Percentiles rank a stretch among this genome's conserved stretches.
Evolutionary conservation across 1,140 invertebrate species (phyloP).

Genomic region (Papilio polytes): DNA sequence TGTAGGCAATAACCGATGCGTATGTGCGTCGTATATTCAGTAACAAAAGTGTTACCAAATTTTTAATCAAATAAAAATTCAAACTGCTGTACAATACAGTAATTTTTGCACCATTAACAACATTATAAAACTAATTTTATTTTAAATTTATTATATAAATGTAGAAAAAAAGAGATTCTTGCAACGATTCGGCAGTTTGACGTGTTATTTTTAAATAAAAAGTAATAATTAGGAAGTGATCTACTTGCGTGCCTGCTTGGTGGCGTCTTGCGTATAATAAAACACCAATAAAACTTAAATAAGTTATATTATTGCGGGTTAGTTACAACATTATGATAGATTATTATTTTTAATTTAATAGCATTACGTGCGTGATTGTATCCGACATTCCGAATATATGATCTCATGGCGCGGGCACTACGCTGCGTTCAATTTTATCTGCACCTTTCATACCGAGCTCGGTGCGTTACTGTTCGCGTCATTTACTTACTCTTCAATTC

Average conservation of each 20-base stretch:
- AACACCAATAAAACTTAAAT: too few relatives aligned
- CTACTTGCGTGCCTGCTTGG: too few relatives aligned
- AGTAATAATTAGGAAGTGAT: too few relatives aligned
- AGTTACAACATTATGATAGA: neutral
- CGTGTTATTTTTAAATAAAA: too few relatives aligned
- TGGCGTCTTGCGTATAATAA: too few relatives aligned
- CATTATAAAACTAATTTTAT: too few relatives aligned
- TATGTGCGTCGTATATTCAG: constrained; percentile 11
- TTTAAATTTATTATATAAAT: too few relatives aligned
- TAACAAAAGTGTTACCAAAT: neutral
- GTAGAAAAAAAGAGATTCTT: too few relatives aligned
- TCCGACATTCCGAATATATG: constrained; percentile 39
- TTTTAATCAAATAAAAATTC: too few relatives aligned
- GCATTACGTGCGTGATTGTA: constrained; percentile 14
- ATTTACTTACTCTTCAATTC: neutral
- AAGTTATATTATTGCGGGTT: neutral
- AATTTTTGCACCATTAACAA: too few relatives aligned
- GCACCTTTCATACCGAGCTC: constrained; percentile 34
- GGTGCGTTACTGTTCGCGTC: constrained; percentile 25
- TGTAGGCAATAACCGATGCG: constrained; percentile 5
- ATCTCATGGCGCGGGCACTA: constrained; percentile 39
- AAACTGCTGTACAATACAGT: too few relatives aligned
- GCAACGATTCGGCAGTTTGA: too few relatives aligned
- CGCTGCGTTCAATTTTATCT: constrained; percentile 37
- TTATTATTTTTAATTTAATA: neutral